Percentiles rank a stretch among this genome's conserved stretches.
Evolutionary conservation across 2,888 invertebrate species (phyloP).

Genomic region (Diaperis boleti): DNA sequence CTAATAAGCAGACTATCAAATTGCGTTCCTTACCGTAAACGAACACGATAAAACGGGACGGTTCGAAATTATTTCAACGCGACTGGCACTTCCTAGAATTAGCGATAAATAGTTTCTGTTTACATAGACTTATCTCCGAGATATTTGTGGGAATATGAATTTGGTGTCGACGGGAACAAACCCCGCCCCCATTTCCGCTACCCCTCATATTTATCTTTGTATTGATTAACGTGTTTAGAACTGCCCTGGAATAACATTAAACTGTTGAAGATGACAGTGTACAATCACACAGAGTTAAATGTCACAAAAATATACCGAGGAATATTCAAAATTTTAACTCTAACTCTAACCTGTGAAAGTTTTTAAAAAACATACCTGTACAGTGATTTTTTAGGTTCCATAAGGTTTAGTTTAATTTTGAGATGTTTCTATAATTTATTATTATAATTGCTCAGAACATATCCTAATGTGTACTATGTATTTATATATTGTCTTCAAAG

Average conservation of each 20-base stretch:
- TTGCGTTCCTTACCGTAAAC: no score
- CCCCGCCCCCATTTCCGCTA: conserved; percentile 41
- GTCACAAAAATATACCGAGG: no score
- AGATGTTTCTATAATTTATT: no score
- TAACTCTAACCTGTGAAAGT: no score
- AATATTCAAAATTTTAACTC: no score
- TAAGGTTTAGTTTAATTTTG: no score
- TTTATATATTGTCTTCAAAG: no score
- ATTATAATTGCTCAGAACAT: no score
- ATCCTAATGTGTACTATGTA: no score
- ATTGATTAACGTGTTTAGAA: conserved; percentile 41
- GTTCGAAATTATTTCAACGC: conserved; percentile 12
- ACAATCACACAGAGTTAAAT: neutral
- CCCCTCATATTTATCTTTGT: conserved; percentile 40
- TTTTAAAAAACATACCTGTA: no score
- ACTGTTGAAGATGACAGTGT: conserved; percentile 22
- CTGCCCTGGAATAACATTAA: conserved; percentile 27
- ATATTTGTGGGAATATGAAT: conserved; percentile 39
- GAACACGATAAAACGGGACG: no score
- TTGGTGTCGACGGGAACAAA: conserved; percentile 39
- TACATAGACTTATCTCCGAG: conserved; percentile 30
- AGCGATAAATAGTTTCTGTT: conserved; percentile 33
- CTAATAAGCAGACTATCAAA: conserved; percentile 11
- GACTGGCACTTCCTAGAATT: conserved; percentile 22
- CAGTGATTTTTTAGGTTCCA: no score